A percentile compares a stretch with the other conserved stretches of the same genome.
Conservation (phyloP, 2,113 vertebrate species). For the Taurulus bubalis region DNA sequence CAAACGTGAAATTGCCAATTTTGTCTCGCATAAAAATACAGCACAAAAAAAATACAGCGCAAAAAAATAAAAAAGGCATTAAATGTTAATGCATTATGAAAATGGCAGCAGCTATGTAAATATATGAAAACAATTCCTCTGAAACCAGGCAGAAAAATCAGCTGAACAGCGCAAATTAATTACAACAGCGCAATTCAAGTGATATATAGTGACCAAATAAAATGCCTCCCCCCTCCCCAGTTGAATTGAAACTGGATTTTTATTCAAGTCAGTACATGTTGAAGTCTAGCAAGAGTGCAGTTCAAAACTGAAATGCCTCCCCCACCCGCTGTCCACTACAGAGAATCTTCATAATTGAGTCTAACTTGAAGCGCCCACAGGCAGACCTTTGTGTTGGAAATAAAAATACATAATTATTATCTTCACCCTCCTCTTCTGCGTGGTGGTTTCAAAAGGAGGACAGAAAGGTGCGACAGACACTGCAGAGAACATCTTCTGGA, state of each 20-base stretch:
- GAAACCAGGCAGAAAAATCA: conserved; percentile 39
- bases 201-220: conserved; percentile 70
- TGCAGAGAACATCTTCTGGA: conserved; percentile 53
- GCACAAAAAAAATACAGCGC: conserved; percentile 12
- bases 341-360: conserved; percentile 47
- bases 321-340: conserved; percentile 23
- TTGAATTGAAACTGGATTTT: conserved; percentile 79
- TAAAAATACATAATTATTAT: conserved; percentile 49
- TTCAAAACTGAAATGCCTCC: conserved; percentile 39
- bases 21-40: not conserved
- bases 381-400: conserved; percentile 52
- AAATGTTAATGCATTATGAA: conserved; percentile 33
- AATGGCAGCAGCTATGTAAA: conserved; percentile 40
- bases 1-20: conserved; percentile 9
- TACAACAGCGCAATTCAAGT: conserved; percentile 51
- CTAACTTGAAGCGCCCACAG: conserved; percentile 44
- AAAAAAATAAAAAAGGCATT: conserved; percentile 19
- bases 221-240: conserved; percentile 50
- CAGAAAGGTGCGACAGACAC: conserved; percentile 50
- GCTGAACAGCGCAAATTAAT: conserved; percentile 45
- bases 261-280: conserved; percentile 78
- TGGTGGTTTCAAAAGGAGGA: conserved; percentile 53
- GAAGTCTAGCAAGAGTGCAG: conserved; percentile 51
- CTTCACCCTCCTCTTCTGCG: conserved; percentile 64
- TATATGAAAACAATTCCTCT: conserved; percentile 30